These are phyloP conservation scores for Heliornis fulica DNA, from an alignment of 2,113 vertebrate genomes.

Conservation along the genomic window DNA sequence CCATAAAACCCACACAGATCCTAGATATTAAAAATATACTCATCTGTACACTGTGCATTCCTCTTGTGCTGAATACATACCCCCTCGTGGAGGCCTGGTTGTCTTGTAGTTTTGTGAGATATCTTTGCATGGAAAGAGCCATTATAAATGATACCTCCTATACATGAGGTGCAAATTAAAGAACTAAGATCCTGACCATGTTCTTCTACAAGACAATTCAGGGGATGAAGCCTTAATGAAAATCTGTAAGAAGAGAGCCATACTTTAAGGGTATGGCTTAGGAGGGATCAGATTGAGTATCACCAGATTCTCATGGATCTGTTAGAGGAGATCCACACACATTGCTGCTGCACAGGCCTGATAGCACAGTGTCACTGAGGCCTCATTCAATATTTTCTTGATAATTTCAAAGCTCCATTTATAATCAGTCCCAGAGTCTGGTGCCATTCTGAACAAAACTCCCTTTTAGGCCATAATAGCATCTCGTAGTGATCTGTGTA, in stretches of 20 bases:
- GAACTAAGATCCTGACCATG: background rate
- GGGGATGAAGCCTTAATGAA: background rate
- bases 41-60: background rate
- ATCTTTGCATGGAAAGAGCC: background rate
- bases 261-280: background rate
- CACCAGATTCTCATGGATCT: background rate
- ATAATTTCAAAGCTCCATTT: background rate
- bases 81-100: background rate
- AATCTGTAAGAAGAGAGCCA: background rate
- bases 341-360: background rate
- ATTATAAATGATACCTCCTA: background rate
- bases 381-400: background rate
- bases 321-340: background rate
- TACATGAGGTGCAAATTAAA: background rate
- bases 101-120: background rate
- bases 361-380: background rate
- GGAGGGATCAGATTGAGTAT: background rate
- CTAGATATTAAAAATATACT: background rate
- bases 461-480: background rate
- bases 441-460: background rate
- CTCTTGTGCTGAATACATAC: background rate
- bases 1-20: background rate
- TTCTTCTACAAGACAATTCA: background rate
- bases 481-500: accelerated
- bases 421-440: background rate